A percentile compares a stretch with the other conserved stretches of the same genome.
phyloP scores from a whole-genome alignment of 2,113 vertebrate genomes.

The Cinclus cinclus region DNA sequence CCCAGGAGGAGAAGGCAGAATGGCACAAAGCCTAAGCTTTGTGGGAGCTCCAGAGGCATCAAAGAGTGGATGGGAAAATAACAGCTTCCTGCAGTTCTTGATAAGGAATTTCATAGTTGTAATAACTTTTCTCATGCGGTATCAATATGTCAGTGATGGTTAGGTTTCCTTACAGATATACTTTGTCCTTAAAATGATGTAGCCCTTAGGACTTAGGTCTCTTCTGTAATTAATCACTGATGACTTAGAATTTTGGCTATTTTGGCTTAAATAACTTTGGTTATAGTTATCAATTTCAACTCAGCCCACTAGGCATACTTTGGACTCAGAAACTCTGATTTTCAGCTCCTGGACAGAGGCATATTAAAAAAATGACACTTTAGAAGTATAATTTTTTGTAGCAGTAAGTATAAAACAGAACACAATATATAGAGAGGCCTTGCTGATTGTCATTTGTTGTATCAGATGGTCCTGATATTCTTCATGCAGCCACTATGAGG shows the following conservation, averaged over 20 bases:
- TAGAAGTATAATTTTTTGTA: neutral
- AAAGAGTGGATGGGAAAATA: neutral
- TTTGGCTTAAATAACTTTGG: neutral
- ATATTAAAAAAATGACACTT: neutral
- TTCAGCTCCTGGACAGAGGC: neutral
- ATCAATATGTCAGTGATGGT: neutral
- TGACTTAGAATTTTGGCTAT: neutral
- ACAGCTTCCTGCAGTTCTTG: neutral
- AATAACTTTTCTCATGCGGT: neutral
- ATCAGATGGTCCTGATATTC: neutral
- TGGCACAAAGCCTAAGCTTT: neutral
- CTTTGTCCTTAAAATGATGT: neutral
- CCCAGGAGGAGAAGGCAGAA: neutral
- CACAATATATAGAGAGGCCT: neutral
- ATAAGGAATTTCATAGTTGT: neutral
- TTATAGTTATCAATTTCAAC: neutral
- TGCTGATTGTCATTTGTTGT: neutral
- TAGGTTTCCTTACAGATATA: neutral
- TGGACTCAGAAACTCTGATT: neutral
- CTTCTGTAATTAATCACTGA: neutral
- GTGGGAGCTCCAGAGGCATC: neutral
- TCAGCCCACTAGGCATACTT: neutral
- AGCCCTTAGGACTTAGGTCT: neutral
- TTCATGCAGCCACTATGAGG: rapidly evolving
- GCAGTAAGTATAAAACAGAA: neutral